Evolutionary conservation across 2,797 vertebrate genomes (phyloP).

Genomic region (Poeciliopsis presidionis): DNA sequence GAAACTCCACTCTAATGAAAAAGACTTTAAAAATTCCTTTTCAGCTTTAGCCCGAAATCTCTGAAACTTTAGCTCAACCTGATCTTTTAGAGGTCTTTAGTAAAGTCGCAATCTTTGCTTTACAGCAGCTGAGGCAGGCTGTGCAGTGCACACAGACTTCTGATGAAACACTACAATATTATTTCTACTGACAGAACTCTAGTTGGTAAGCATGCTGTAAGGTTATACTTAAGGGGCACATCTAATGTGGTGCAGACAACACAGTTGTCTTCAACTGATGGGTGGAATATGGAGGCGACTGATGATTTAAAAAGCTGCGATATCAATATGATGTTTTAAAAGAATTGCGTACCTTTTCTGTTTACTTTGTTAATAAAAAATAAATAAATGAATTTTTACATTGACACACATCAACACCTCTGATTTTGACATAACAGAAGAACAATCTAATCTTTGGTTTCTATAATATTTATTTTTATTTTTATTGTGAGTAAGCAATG

Average conservation of each 20-base stretch:
- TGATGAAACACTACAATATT: neutral
- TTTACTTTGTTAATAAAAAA: neutral
- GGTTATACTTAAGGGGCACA: neutral
- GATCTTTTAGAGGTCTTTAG: conserved; percentile 5
- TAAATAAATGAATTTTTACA: neutral
- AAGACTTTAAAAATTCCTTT: too few relatives aligned
- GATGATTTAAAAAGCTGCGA: neutral
- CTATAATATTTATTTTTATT: neutral
- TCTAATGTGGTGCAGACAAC: neutral
- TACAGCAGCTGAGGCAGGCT: neutral
- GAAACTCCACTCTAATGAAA: neutral
- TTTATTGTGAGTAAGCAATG: neutral
- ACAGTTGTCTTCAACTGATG: neutral
- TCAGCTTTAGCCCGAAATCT: neutral
- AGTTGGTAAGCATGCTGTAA: neutral
- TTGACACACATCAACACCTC: neutral
- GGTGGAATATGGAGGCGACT: neutral
- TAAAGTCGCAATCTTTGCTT: neutral
- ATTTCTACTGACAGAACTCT: neutral
- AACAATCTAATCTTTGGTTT: neutral
- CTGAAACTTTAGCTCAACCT: neutral
- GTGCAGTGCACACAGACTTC: neutral
- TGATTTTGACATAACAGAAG: neutral
- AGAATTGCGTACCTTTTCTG: neutral
- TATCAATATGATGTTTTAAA: neutral